Conservation (phyloP, 2,888 invertebrate genomes). For the Tenthredo notha region DNA sequence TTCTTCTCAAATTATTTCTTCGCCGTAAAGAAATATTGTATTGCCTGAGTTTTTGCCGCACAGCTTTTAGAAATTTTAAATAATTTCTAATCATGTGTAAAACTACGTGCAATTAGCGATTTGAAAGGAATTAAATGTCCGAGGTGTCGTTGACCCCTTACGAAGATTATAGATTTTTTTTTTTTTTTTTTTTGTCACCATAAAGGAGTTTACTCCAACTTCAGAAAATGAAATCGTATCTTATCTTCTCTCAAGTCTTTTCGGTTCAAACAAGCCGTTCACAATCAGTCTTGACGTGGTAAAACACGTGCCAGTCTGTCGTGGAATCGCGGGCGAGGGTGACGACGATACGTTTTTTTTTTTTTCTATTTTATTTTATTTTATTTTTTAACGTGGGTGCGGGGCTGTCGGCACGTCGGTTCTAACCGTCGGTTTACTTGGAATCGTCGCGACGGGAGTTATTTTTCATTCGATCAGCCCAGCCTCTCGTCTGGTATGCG, state of each 20-base stretch:
- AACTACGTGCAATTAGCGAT: too few relatives aligned
- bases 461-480: constrained; percentile 41
- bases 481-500: constrained; percentile 40
- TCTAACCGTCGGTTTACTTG: neutral
- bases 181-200: too few relatives aligned
- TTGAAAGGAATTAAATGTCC: too few relatives aligned
- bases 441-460: neutral
- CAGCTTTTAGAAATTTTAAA: too few relatives aligned
- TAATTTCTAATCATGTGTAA: too few relatives aligned
- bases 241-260: neutral
- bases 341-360: constrained; percentile 2
- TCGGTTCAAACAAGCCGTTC: neutral
- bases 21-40: too few relatives aligned
- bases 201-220: neutral
- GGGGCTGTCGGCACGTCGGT: constrained; percentile 32
- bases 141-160: too few relatives aligned
- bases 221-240: neutral
- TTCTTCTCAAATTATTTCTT: too few relatives aligned
- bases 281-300: neutral
- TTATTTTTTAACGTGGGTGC: constrained; percentile 7
- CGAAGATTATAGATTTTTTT: too few relatives aligned
- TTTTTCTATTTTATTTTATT: too few relatives aligned
- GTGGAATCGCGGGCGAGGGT: neutral
- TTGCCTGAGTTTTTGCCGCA: too few relatives aligned
- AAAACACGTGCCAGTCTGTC: constrained; percentile 13